These are phyloP conservation scores for Motacilla alba DNA, from an alignment of 2,113 vertebrate genomes.

Conservation along the genomic window DNA sequence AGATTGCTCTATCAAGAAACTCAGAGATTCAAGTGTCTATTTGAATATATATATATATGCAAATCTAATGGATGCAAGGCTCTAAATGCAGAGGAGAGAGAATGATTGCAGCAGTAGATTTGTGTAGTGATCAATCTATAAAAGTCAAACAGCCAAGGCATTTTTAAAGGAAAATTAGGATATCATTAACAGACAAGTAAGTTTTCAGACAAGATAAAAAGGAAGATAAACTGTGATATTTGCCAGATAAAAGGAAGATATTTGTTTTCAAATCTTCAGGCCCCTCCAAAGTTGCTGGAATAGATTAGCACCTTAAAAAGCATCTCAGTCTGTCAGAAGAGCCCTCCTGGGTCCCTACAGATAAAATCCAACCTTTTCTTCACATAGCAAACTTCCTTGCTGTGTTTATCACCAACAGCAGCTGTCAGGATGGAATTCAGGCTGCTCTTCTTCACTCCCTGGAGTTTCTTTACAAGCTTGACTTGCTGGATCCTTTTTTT, in stretches of 20 bases:
- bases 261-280: neutral
- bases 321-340: neutral
- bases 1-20: neutral
- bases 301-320: neutral
- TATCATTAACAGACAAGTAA: neutral
- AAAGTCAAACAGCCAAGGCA: neutral
- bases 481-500: neutral
- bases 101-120: neutral
- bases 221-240: neutral
- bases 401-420: neutral
- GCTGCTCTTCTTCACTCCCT: neutral
- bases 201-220: neutral
- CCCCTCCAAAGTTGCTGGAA: neutral
- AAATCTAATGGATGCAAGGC: neutral
- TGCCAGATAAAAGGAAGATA: neutral
- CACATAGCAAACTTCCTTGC: neutral
- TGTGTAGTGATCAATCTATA: neutral
- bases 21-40: neutral
- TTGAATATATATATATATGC: neutral
- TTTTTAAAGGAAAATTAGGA: constrained; percentile 4
- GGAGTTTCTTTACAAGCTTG: neutral
- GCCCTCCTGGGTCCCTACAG: neutral
- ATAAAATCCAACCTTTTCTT: neutral
- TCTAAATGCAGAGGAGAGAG: neutral
- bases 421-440: neutral